Evolutionary conservation across 2,888 invertebrate genomes (phyloP), one percentile per base, ranked within the genome.

Genomic region (Troides aeacus): DNA sequence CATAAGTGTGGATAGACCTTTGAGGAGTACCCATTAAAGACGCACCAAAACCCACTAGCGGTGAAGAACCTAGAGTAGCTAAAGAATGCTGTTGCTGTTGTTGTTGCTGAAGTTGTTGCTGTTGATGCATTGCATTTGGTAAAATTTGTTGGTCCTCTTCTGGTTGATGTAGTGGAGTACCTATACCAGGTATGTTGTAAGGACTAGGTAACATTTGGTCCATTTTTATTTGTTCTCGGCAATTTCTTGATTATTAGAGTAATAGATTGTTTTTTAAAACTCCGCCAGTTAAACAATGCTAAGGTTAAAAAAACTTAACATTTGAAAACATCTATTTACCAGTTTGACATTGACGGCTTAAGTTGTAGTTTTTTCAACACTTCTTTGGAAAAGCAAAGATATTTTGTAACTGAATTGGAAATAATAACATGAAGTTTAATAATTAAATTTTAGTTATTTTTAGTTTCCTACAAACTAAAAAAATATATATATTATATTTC

Each of bases 201-300:
- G 97, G 97, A 90, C 97, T 97, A 42, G 96, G 96, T 72, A 97
- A 92, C 97, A 97, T 97, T 89, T 97, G 96, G 94, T 97, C 97
- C 97, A 97, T 97, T 77, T 70, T 70, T 39, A 24, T 18, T 24
- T 2, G 17, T 66, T 60, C 21, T 8, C 7, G 42, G 46, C 30
- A n/a, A 17, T 63, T 30, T 46, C 62, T 46, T 8, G n/a, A 46
- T 53, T 53, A 63, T n/a, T 53, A 50, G 2, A 57, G n/a, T 57
- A 57, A 57, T 6, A 21, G 21, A 57, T 12, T 21, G n/a, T 57
- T 21, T 57, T 57, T 21, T 50, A 50, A 12, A 17, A 4, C 4
- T 17, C 1, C 50, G 50, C 50, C 3, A 50, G 18, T 17, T 15
- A 5, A 5, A 17, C 10, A 10, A 21, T 57, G n/a, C n/a, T 6